Evolutionary conservation across 2,888 invertebrate species (phyloP).

Genomic region (Clepsis dumicolana): DNA sequence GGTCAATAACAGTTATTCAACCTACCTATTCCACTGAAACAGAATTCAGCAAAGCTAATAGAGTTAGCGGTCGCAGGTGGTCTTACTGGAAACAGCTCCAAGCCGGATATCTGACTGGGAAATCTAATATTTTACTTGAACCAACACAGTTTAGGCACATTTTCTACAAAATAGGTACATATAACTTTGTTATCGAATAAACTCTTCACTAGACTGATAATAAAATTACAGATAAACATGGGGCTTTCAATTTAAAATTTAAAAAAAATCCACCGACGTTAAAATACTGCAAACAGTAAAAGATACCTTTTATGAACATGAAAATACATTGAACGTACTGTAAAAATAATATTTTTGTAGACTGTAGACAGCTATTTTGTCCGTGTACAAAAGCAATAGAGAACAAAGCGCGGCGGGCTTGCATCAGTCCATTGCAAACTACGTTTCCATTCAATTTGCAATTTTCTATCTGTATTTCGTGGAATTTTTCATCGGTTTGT

Average conservation of each 20-base stretch:
- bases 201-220: too few species aligned
- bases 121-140: not conserved
- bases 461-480: slow-evolving; percentile 61
- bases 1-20: not conserved
- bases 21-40: not conserved
- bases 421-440: slow-evolving; percentile 59
- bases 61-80: not conserved
- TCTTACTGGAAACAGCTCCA: not conserved
- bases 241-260: too few species aligned
- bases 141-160: not conserved
- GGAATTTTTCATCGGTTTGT: slow-evolving; percentile 74
- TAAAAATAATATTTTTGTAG: slow-evolving; percentile 27
- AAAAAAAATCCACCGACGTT: too few species aligned
- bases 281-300: not conserved
- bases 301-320: not conserved
- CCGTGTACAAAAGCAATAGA: slow-evolving; percentile 52
- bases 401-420: slow-evolving; percentile 60
- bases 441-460: slow-evolving; percentile 73
- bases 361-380: slow-evolving; percentile 27
- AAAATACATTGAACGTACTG: slow-evolving; percentile 1
- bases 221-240: too few species aligned
- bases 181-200: too few species aligned
- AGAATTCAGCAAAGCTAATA: slow-evolving; percentile 6
- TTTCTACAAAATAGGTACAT: not conserved
- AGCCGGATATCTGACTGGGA: not conserved